These are phyloP conservation scores for Loriculus beryllinus DNA, from an alignment of 2,797 vertebrate genomes.

Conservation along the genomic window DNA sequence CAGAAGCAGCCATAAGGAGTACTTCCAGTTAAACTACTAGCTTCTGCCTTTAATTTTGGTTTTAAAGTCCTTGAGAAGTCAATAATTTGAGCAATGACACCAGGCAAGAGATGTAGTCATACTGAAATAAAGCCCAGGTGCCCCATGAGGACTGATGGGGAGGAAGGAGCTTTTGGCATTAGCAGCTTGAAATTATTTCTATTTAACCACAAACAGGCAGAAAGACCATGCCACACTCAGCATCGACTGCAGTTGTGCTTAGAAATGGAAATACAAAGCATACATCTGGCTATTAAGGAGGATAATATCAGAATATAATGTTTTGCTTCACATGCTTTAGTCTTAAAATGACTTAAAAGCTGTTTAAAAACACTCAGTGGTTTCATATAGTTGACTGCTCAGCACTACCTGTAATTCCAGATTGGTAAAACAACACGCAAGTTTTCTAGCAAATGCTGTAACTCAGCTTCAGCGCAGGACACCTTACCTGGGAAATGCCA, in stretches of 20 bases:
- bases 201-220: neutral
- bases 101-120: neutral
- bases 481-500: neutral
- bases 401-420: neutral
- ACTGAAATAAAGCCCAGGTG: conserved; percentile 1
- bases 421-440: neutral
- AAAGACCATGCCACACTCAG: neutral
- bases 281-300: neutral
- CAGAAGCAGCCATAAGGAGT: neutral
- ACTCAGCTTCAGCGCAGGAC: neutral
- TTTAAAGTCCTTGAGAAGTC: neutral
- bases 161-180: neutral
- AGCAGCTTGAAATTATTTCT: neutral
- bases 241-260: neutral
- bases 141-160: neutral
- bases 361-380: neutral
- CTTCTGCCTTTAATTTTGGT: neutral
- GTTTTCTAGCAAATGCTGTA: neutral
- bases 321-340: neutral
- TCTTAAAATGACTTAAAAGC: neutral
- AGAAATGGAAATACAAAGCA: neutral
- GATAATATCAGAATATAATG: neutral
- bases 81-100: neutral
- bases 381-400: neutral
- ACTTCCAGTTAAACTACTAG: conserved; percentile 3